These are phyloP conservation scores for Ictalurus punctatus DNA, from an alignment of 2,113 vertebrate genomes.

Conservation along the genomic window DNA sequence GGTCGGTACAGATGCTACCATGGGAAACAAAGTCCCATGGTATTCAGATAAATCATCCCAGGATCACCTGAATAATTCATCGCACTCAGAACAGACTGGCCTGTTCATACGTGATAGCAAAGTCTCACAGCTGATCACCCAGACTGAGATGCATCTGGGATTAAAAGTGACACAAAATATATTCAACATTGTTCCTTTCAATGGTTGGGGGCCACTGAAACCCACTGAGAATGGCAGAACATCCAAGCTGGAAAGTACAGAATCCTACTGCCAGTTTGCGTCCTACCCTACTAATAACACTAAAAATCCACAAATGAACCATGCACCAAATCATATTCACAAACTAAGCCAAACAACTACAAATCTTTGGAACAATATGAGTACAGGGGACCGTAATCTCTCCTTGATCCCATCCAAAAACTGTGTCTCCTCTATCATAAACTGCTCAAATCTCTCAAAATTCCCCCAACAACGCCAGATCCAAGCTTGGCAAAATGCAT, in stretches of 20 bases:
- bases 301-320: not conserved
- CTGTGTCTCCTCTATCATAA: not conserved
- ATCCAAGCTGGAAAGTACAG: not conserved
- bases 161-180: not conserved
- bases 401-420: not conserved
- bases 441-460: not conserved
- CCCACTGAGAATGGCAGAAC: conserved; percentile 1
- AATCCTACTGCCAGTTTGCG: conserved; percentile 9
- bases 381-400: not conserved
- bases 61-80: not conserved
- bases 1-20: not conserved
- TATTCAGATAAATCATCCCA: not conserved
- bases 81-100: not conserved
- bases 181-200: not conserved
- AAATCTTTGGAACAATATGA: conserved; percentile 1
- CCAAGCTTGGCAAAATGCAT: conserved; percentile 11
- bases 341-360: not conserved
- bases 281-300: not conserved
- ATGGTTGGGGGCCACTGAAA: not conserved
- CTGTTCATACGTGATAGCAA: not conserved
- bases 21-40: not conserved
- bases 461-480: not conserved
- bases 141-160: not conserved
- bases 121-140: not conserved
- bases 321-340: conserved; percentile 32